phyloP scores from a whole-genome alignment of 2,113 vertebrate species.

The Neodontobutis hainanensis region DNA sequence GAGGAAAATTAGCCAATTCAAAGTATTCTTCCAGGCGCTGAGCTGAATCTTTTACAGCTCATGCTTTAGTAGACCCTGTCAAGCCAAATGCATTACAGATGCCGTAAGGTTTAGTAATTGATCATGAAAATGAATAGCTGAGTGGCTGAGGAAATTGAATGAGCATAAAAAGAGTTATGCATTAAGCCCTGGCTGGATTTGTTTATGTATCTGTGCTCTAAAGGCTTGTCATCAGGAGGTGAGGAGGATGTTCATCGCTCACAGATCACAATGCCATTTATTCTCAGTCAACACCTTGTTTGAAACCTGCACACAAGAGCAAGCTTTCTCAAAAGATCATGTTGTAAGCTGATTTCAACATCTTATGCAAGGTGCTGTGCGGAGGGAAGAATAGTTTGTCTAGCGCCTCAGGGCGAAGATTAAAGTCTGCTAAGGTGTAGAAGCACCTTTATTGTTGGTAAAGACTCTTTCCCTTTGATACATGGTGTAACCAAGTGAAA shows the following conservation, averaged over 20 bases:
- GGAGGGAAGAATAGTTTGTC: slow-evolving; percentile 53
- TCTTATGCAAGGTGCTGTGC: slow-evolving; percentile 68
- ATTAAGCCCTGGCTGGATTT: slow-evolving; percentile 57
- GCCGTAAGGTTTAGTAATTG: slow-evolving; percentile 80
- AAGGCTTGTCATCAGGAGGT: slow-evolving; percentile 28
- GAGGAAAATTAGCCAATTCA: slow-evolving; percentile 54
- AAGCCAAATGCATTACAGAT: slow-evolving; percentile 68
- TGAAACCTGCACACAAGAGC: slow-evolving; percentile 47
- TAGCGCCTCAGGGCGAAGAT: slow-evolving; percentile 60
- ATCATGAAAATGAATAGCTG: slow-evolving; percentile 80
- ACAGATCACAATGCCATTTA: slow-evolving; percentile 52
- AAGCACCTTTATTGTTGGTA: slow-evolving; percentile 64
- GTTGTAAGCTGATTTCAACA: slow-evolving; percentile 71
- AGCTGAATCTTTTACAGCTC: slow-evolving; percentile 53
- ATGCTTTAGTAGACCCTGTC: slow-evolving; percentile 51
- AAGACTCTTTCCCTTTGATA: slow-evolving; percentile 66
- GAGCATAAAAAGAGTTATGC: slow-evolving; percentile 80
- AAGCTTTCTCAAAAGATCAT: slow-evolving; percentile 65
- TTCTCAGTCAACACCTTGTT: slow-evolving; percentile 37
- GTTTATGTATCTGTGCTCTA: slow-evolving; percentile 53
- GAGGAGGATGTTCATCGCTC: slow-evolving; percentile 46
- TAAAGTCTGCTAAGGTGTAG: slow-evolving; percentile 70
- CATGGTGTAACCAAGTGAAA: slow-evolving; percentile 72
- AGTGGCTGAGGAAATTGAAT: slow-evolving; percentile 74
- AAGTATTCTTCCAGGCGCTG: slow-evolving; percentile 35